Percentiles rank a stretch among this genome's conserved stretches.
Conservation (phyloP, 1,140 invertebrate species). For the Tetragnatha versicolor region DNA sequence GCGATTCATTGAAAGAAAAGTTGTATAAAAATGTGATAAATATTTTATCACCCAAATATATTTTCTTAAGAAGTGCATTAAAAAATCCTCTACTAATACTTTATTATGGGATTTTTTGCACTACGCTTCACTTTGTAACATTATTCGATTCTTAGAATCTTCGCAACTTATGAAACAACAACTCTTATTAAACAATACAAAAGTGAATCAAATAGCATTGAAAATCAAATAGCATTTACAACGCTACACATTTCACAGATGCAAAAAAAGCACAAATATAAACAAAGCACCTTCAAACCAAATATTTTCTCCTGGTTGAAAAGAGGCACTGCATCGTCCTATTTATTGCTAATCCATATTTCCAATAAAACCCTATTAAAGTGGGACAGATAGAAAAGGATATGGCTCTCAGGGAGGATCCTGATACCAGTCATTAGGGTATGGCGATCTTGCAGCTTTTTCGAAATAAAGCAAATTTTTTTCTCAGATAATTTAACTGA, state of each 20-base stretch:
- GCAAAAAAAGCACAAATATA: too few relatives aligned
- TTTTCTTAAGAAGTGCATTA: too few relatives aligned
- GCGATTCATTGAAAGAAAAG: too few relatives aligned
- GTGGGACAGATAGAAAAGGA: slow-evolving; percentile 17
- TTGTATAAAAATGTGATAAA: too few relatives aligned
- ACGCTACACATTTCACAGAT: not conserved
- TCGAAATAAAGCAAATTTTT: slow-evolving; percentile 8
- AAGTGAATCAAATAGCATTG: not conserved
- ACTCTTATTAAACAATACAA: not conserved
- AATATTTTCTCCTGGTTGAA: not conserved
- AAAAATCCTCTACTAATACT: too few relatives aligned
- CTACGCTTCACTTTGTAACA: too few relatives aligned
- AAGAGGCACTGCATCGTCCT: not conserved
- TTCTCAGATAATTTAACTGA: slow-evolving; percentile 17
- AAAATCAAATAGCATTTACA: not conserved
- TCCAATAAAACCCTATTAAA: slow-evolving; percentile 44
- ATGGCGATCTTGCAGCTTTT: not conserved
- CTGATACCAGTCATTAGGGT: slow-evolving; percentile 8
- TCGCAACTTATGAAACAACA: too few relatives aligned
- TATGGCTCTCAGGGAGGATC: not conserved
- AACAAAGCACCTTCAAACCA: not conserved
- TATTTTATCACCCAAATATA: too few relatives aligned
- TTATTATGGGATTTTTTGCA: too few relatives aligned
- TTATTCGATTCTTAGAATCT: too few relatives aligned
- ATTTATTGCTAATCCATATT: slow-evolving; percentile 33